Percentiles rank a stretch among this genome's conserved stretches.
phyloP scores from a whole-genome alignment of 1,140 invertebrate genomes.

The Myzus persicae region DNA sequence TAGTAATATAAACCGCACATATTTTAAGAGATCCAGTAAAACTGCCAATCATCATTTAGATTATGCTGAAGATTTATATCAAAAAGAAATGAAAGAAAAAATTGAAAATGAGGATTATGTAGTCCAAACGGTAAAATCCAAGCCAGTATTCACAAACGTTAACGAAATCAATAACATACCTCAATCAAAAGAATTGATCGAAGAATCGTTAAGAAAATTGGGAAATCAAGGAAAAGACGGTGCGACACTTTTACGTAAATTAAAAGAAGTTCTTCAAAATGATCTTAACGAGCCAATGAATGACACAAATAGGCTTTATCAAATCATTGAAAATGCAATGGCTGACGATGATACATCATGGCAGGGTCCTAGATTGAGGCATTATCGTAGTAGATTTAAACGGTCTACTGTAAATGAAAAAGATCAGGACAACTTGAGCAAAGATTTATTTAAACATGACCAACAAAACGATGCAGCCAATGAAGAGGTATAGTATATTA shows the following conservation, averaged over 20 bases:
- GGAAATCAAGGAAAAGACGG: conserved; percentile 46
- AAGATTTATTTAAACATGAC: conserved; percentile 42
- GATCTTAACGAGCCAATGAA: conserved; percentile 31
- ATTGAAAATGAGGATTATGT: conserved; percentile 53
- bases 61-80: conserved; percentile 60
- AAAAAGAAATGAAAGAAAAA: conserved; percentile 55
- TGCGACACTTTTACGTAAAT: conserved; percentile 23
- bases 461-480: conserved; percentile 46
- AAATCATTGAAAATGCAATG: conserved; percentile 46
- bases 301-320: conserved; percentile 14
- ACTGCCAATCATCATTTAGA: conserved; percentile 58
- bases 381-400: conserved; percentile 48
- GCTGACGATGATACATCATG: conserved; percentile 46
- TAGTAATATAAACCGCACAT: not conserved
- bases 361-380: conserved; percentile 32
- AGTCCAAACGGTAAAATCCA: conserved; percentile 7
- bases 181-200: conserved; percentile 54
- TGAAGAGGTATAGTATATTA: conserved; percentile 20
- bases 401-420: not conserved
- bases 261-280: conserved; percentile 48
- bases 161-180: conserved; percentile 61
- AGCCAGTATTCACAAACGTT: conserved; percentile 63
- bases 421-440: not conserved
- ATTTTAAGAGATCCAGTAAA: conserved; percentile 38
- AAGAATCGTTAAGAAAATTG: conserved; percentile 47